phyloP scores from a whole-genome alignment of 2,888 invertebrate species.

The Eumerus sabulonum region DNA sequence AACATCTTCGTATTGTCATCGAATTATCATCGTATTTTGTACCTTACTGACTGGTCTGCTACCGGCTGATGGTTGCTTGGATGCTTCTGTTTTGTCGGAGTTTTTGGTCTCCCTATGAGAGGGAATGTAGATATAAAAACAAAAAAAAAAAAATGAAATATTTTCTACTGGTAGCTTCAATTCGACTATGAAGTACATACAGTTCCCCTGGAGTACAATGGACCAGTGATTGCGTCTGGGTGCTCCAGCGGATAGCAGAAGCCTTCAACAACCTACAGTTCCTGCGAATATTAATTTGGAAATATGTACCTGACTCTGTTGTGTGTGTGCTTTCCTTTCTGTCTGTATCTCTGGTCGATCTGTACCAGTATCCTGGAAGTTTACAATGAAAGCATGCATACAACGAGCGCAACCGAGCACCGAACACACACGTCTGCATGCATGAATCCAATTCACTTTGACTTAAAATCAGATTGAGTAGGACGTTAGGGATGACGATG shows the following conservation, averaged over 20 bases:
- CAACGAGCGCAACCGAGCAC: constrained; percentile 6
- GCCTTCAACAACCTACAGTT: constrained; percentile 1
- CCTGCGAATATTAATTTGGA: constrained; percentile 60
- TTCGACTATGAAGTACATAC: too few relatives aligned
- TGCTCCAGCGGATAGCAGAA: too few relatives aligned
- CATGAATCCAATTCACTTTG: constrained; percentile 62
- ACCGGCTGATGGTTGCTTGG: not conserved
- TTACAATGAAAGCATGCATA: constrained; percentile 47
- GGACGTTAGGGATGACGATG: constrained; percentile 39
- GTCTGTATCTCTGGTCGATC: not conserved
- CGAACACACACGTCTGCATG: too few relatives aligned
- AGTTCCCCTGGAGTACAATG: too few relatives aligned
- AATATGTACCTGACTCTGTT: constrained; percentile 52
- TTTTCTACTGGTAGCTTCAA: too few relatives aligned
- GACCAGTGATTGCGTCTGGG: too few relatives aligned
- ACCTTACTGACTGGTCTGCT: not conserved
- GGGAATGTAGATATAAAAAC: too few relatives aligned
- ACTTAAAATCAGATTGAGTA: constrained; percentile 55
- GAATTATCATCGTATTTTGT: constrained; percentile 54
- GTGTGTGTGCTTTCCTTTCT: constrained; percentile 12
- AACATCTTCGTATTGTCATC: constrained; percentile 54
- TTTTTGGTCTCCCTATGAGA: constrained; percentile 38
- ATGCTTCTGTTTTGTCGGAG: constrained; percentile 32
- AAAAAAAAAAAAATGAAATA: too few relatives aligned
- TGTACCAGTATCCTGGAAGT: not conserved